Evolutionary conservation across 2,113 vertebrate genomes (phyloP), one percentile per base, ranked within the genome.

Genomic region (Bambusicola thoracicus): DNA sequence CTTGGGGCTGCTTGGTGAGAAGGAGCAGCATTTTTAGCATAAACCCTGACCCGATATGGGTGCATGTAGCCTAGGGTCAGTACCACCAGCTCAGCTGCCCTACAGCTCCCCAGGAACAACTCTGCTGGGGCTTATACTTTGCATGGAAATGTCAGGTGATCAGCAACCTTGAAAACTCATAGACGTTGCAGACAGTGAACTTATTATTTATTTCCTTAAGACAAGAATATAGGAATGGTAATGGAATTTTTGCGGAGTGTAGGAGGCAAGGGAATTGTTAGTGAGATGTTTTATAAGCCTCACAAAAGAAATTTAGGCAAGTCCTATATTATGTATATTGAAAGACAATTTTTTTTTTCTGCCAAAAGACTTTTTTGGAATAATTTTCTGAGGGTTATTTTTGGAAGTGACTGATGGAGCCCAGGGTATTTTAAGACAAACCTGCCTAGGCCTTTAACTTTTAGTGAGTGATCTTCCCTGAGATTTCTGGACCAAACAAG

Each of bases 121-220:
- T 41, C n/a, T 91, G 15, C 51, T 83, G 56, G 8, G 55, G 21
- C 87, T 79, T 85, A 27, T 62, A 20, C 19, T 85, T 80, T 18
- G n/a, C 59, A 8, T 85, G 79, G 63, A 93, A 88, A 85, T 51
- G 44, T 10, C 59, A 62, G 44, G 62, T 82, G 79, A 85, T 27
- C 81, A 58, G 43, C 55, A 87, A 27, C 34, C 89, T 70, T 63
- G 51, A 87, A 32, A 53, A 63, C 46, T 25, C 56, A 66, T 89
- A 89, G 91, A 81, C 62, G n/a, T 85, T 1, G 0, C 12, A 79
- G 69, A 81, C 58, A 81, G 20, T n/a, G 51, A 81, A 19, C 5
- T 85, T 76, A n/a, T 90, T 93, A 79, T 95, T 94, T 95, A 43
- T 89, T 90, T 34, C 74, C 46, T 72, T 72, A 81, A 72, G 41